phyloP scores from a whole-genome alignment of 2,113 vertebrate genomes.

The Carassius carassius region DNA sequence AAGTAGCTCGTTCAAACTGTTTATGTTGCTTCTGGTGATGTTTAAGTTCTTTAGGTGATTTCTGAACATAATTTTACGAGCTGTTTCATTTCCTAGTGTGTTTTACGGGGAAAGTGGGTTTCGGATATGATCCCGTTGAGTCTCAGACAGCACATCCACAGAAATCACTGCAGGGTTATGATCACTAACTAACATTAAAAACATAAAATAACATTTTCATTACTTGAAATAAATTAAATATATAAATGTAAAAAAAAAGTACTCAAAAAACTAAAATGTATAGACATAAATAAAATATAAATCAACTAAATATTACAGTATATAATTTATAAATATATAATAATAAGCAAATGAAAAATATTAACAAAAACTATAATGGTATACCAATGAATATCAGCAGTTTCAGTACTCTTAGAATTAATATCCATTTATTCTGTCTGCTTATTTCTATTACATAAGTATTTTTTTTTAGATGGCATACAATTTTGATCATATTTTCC shows the following conservation, averaged over 20 bases:
- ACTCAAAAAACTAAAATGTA: not conserved
- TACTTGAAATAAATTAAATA: too few species aligned
- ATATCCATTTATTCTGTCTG: too few species aligned
- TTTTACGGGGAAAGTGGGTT: not conserved
- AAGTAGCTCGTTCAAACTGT: not conserved
- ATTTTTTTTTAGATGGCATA: too few species aligned
- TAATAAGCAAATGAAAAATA: too few species aligned
- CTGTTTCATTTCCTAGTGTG: conserved; percentile 26
- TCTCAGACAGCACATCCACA: not conserved
- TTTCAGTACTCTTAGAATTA: too few species aligned
- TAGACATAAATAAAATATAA: not conserved
- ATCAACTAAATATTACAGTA: too few species aligned
- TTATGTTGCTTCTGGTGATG: conserved; percentile 24
- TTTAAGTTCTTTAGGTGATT: conserved; percentile 14
- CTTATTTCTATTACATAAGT: too few species aligned
- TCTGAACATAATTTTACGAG: not conserved
- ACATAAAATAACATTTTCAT: not conserved
- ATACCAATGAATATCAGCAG: too few species aligned
- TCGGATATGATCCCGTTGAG: not conserved
- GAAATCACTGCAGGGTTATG: not conserved
- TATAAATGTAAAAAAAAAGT: too few species aligned
- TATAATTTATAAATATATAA: too few species aligned
- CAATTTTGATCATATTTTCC: not conserved
- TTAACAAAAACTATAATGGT: too few species aligned
- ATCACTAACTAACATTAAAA: not conserved